Base-by-base conservation (phyloP, 2,797 vertebrate genomes). In the Acanthurus lineatus region DNA sequence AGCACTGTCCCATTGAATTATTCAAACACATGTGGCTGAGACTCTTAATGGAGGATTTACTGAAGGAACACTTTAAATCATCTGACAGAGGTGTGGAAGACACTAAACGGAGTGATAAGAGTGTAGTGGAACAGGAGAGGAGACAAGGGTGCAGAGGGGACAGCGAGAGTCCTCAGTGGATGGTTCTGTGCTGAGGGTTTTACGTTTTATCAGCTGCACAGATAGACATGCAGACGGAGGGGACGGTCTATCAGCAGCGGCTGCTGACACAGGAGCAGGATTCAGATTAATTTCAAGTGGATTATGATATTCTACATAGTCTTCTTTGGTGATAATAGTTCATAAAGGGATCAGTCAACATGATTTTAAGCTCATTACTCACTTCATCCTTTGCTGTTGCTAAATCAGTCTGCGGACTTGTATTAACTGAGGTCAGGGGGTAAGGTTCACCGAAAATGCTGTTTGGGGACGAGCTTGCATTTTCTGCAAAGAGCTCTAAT, bases 331-430 rank as follows among this genome's bases (percentile, higher is more conserved):
- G 85, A 84, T 89, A 86, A 83, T 87, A 72, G 70, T 82, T 84
- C 69, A 52, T 87, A 88, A 91, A 86, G 69, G 80, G 81, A 89
- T 91, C 79, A 82, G 85, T 89, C 88, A 88, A 78, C 69, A 82
- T 3, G n/a, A 53, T 53, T 78, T 84, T 85, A 86, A 91, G 51
- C 79, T 81, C 70, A 81, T 90, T 81, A 89, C 68, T 81, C 79
- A 79, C 63, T 76, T 76, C 42, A 75, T 75, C 68, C 25, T 72
- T 63, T 78, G 73, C 66, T 35, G 65, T 56, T 32, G 71, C 59
- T 56, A 80, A 82, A 84, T 77, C 83, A 71, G 67, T 76, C 66
- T n/a, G 65, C 69, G 78, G 75, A 82, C 82, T 79, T 85, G 79
- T 54, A 81, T 72, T 38, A 76, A 67, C 68, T 17, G 54, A 54